A percentile compares a stretch with the other conserved stretches of the same genome.
phyloP scores from a whole-genome alignment of 2,797 vertebrate species.

The Mergus octosetaceus region DNA sequence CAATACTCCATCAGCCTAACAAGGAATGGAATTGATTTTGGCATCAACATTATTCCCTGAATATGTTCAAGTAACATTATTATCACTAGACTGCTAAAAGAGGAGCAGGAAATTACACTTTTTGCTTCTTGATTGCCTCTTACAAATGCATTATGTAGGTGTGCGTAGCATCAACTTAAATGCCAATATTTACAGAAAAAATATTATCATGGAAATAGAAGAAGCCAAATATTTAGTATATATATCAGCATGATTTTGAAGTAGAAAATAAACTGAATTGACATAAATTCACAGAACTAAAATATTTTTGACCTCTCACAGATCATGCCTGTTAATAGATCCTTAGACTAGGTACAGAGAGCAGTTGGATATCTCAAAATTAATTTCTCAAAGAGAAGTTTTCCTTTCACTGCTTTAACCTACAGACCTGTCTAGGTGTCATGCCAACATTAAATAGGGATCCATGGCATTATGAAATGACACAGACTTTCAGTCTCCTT shows the following conservation, averaged over 20 bases:
- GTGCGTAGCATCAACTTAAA: background rate
- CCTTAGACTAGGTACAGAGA: background rate
- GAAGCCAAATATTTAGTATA: background rate
- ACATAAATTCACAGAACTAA: background rate
- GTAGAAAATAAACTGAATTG: background rate
- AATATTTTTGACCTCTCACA: background rate
- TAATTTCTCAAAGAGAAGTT: background rate
- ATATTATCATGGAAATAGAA: background rate
- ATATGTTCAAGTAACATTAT: conserved; percentile 28
- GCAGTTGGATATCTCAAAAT: background rate
- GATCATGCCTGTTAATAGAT: background rate
- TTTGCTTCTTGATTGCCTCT: conserved; percentile 25
- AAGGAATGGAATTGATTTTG: conserved; percentile 19
- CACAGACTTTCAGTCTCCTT: background rate
- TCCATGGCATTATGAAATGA: background rate
- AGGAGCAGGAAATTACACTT: conserved; percentile 43
- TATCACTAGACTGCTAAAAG: conserved; percentile 13
- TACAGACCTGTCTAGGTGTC: background rate
- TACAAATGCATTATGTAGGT: conserved; percentile 8
- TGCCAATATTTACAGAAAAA: conserved; percentile 24
- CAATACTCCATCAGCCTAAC: background rate
- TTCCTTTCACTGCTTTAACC: background rate
- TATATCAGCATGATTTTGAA: background rate
- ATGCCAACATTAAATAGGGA: background rate
- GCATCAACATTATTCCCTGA: conserved; percentile 40